Base-by-base conservation (phyloP, 1,140 invertebrate genomes). In the Leptonema lineaticorne region DNA sequence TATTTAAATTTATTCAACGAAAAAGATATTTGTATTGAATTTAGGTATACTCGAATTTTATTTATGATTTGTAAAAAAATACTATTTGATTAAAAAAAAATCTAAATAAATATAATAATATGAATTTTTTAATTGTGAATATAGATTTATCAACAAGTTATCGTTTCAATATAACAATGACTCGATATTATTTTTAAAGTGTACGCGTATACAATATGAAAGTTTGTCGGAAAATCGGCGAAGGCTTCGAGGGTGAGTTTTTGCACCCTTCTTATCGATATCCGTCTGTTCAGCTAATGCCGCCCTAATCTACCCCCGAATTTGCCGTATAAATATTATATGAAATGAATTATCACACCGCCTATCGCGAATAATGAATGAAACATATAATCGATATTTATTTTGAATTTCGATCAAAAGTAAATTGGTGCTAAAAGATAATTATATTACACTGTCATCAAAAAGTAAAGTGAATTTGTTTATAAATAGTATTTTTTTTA, bases 201-300 rank as follows among this genome's bases (percentile, higher is more conserved):
- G 30, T 41, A 41, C 9, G 11, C 9, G 37, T 41, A 2, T 11
- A 16, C 37, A 1, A 53, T 53, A 53, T 53, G n/a, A 59, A 59
- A 59, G 30, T 59, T 59, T 28, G 8, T 30, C 28, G 28, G 18
- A 20, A 53, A 20, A 53, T 26, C 48, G 24, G 1, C 57, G 50
- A 11, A 53, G 30, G 57, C 57, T 59, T 59, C 26, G n/a, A 8
- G n/a, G 37, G 59, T 33, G 8, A 16, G 28, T 33, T 37, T 16
- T 33, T 50, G 45, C 37, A 26, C 48, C 37, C 45, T 48, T 62
- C 69, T 71, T 71, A 71, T 71, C 69, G 68, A 71, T 71, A 71
- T 71, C 69, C 69, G 69, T 71, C 69, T 68, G 69, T 16, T 59
- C 28, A 41, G 62, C 66, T 71, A 71, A 71, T 71, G 66, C 69